phyloP scores from a whole-genome alignment of 1,140 invertebrate genomes.

The Hestina assimilis region DNA sequence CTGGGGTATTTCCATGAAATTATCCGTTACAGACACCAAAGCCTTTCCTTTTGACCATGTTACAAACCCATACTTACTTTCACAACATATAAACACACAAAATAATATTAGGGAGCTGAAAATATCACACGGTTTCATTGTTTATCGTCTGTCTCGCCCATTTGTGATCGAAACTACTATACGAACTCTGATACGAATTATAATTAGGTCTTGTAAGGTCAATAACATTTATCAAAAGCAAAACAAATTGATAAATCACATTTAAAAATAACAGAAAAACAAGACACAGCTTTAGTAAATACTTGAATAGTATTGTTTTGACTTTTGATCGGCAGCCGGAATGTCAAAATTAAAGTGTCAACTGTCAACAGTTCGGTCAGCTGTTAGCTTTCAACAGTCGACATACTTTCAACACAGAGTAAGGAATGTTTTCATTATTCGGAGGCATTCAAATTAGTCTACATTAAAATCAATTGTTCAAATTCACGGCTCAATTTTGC shows the following conservation, averaged over 20 bases:
- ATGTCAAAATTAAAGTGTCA: no score
- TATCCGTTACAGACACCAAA: constrained; percentile 37
- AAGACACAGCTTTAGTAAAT: neutral
- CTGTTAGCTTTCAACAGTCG: no score
- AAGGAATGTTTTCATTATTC: no score
- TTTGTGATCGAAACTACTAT: neutral
- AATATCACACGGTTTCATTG: constrained; percentile 17
- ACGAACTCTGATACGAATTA: neutral
- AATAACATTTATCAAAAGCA: constrained; percentile 1
- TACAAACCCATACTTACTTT: constrained; percentile 54
- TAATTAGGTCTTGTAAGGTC: neutral
- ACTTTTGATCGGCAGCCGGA: no score
- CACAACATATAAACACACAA: constrained; percentile 27
- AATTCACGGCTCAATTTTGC: no score
- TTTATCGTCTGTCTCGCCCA: neutral
- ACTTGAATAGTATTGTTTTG: neutral
- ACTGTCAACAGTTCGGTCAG: no score
- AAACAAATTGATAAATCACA: neutral
- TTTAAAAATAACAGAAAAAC: neutral
- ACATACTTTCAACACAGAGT: no score
- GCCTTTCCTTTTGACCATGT: constrained; percentile 34
- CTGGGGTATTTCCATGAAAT: constrained; percentile 43
- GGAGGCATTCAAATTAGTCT: no score
- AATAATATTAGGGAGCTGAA: constrained; percentile 29
- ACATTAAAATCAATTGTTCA: no score